Percentiles rank a stretch among this genome's conserved stretches.
These are phyloP conservation scores for Diplosoma virens DNA, from an alignment of 23 tunicate species.

Conservation along the genomic window DNA sequence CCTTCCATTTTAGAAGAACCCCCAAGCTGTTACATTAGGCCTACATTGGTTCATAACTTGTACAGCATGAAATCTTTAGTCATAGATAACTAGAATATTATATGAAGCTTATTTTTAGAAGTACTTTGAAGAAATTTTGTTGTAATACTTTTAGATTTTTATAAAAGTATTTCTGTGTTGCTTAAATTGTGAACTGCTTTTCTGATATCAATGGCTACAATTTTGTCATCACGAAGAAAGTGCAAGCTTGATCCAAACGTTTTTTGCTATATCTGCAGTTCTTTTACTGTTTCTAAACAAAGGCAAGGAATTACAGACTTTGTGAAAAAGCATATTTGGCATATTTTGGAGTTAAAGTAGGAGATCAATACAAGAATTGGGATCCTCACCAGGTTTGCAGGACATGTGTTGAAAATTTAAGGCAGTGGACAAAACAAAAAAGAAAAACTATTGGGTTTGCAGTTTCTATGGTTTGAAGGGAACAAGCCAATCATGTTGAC, in stretches of 20 bases:
- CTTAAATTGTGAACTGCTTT: constrained; percentile 1
- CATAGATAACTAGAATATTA: background rate
- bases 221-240: background rate
- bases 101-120: background rate
- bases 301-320: constrained; percentile 18
- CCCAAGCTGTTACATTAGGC: constrained; percentile 3
- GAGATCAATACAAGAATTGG: constrained; percentile 21
- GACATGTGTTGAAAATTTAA: constrained; percentile 17
- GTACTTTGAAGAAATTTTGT: background rate
- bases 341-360: constrained; percentile 1
- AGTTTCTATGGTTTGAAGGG: constrained; percentile 14
- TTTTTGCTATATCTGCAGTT: constrained; percentile 8
- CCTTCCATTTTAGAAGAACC: no score
- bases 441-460: constrained; percentile 12
- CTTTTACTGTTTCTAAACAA: constrained; percentile 18
- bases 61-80: constrained; percentile 3
- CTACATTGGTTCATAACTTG: constrained; percentile 2
- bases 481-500: background rate
- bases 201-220: constrained; percentile 11
- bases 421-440: constrained; percentile 18
- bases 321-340: constrained; percentile 17
- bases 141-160: background rate
- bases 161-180: background rate
- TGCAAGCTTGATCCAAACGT: constrained; percentile 16
- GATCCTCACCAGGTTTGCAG: constrained; percentile 22